phyloP scores from a whole-genome alignment of 2,113 vertebrate species.

The Megaceryle torquata region DNA sequence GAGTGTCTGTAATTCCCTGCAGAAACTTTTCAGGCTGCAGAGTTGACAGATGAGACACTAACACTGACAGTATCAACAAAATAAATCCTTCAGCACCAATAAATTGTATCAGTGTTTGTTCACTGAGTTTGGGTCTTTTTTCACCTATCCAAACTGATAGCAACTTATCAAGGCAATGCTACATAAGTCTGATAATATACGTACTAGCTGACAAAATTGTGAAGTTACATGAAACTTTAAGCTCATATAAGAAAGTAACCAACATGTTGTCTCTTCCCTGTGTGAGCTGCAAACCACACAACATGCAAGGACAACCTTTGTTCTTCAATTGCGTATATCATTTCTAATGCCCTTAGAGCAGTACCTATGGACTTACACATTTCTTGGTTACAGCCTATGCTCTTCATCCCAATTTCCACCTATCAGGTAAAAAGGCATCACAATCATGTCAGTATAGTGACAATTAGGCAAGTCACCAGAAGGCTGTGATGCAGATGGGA shows the following conservation, averaged over 20 bases:
- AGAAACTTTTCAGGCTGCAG: constrained; percentile 10
- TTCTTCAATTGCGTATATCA: background rate
- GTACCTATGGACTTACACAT: background rate
- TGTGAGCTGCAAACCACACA: background rate
- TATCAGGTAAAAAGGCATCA: background rate
- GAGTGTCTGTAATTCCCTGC: constrained; percentile 6
- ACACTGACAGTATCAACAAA: constrained; percentile 24
- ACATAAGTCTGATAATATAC: background rate
- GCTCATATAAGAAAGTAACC: background rate
- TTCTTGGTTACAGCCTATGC: fast-evolving
- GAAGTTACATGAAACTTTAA: background rate
- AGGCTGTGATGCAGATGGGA: background rate
- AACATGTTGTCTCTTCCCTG: fast-evolving
- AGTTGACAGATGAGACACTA: constrained; percentile 25
- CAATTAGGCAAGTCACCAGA: fast-evolving
- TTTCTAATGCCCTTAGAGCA: background rate
- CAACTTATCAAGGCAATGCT: background rate
- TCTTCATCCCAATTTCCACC: background rate
- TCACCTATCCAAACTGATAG: background rate
- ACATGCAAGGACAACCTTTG: fast-evolving
- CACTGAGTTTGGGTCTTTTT: background rate
- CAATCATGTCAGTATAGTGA: background rate
- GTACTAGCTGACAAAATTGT: background rate
- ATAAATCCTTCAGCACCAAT: constrained; percentile 19
- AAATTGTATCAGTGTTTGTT: constrained; percentile 7